These are phyloP conservation scores for Henricia sp. DNA, from an alignment of 53 echinoderm and acorn worm species.

Conservation along the genomic window DNA sequence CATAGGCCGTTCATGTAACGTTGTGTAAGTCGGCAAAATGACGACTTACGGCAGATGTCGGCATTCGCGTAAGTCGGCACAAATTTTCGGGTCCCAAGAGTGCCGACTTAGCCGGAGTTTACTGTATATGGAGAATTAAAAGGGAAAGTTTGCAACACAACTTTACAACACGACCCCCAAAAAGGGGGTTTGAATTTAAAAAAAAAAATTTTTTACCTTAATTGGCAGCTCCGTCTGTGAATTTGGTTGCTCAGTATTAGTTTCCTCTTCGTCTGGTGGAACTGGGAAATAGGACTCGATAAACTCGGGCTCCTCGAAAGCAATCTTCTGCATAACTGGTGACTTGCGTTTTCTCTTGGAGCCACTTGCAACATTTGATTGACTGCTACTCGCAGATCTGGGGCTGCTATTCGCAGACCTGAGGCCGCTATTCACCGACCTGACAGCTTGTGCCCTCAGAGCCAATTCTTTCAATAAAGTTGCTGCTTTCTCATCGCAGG, in stretches of 20 bases:
- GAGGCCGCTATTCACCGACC: no score
- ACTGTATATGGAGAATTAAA: no score
- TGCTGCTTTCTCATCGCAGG: not conserved
- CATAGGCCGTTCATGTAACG: no score
- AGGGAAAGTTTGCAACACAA: no score
- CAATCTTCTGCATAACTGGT: slow-evolving; percentile 29
- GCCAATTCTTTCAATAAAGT: not conserved
- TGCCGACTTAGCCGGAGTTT: no score
- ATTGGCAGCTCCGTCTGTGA: slow-evolving; percentile 27
- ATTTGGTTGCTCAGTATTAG: not conserved
- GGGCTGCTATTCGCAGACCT: not conserved
- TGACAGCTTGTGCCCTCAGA: not conserved
- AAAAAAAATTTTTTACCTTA: slow-evolving; percentile 17
- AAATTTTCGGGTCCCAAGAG: no score
- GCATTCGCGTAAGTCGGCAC: no score
- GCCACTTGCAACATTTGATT: not conserved
- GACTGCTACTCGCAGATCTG: not conserved
- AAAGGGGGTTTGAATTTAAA: no score
- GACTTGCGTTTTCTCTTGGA: slow-evolving; percentile 45
- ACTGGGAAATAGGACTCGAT: slow-evolving; percentile 23
- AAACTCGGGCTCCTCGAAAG: slow-evolving; percentile 34
- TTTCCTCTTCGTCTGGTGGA: slow-evolving; percentile 12
- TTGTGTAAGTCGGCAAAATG: no score
- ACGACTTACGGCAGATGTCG: no score
- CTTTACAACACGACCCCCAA: no score